These are phyloP conservation scores for Cyclophora albipunctata DNA, from an alignment of 2,888 invertebrate genomes.

Conservation along the genomic window DNA sequence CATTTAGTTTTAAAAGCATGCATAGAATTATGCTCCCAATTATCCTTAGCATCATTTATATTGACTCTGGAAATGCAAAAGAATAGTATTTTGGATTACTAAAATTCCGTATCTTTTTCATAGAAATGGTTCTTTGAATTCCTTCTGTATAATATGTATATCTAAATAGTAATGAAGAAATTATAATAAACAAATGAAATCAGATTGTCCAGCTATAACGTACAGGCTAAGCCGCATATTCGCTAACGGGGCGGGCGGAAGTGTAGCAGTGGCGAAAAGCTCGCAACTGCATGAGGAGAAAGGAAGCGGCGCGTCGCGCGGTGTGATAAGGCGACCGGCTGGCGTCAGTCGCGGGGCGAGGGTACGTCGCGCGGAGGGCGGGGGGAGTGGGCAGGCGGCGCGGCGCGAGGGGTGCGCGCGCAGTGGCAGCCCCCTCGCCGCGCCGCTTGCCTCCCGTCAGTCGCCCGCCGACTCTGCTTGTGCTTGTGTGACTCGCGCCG, in stretches of 20 bases:
- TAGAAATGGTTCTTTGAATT: too few relatives aligned
- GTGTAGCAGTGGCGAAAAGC: constrained; percentile 72
- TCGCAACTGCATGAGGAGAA: constrained; percentile 73
- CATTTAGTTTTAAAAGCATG: too few relatives aligned
- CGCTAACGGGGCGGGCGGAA: constrained; percentile 63
- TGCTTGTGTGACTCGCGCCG: constrained; percentile 75
- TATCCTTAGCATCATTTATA: too few relatives aligned
- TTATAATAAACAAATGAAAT: too few relatives aligned
- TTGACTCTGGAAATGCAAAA: too few relatives aligned
- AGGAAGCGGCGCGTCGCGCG: constrained; percentile 70
- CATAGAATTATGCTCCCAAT: too few relatives aligned
- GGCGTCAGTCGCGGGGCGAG: constrained; percentile 52
- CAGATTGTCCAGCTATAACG: constrained; percentile 58
- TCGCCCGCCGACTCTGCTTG: constrained; percentile 77
- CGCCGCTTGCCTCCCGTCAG: constrained; percentile 65
- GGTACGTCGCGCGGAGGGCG: constrained; percentile 32
- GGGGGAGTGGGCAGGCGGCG: constrained; percentile 28
- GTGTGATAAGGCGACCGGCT: constrained; percentile 69
- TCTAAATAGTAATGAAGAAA: too few relatives aligned
- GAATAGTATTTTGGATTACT: too few relatives aligned
- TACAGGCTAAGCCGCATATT: constrained; percentile 34
- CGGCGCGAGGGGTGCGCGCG: constrained; percentile 60
- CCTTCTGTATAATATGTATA: too few relatives aligned
- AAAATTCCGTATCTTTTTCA: too few relatives aligned
- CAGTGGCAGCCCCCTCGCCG: constrained; percentile 64